A percentile compares a stretch with the other conserved stretches of the same genome.
phyloP scores from a whole-genome alignment of 37 sponge, comb jelly and placozoan genomes.

The Beroe ovata region DNA sequence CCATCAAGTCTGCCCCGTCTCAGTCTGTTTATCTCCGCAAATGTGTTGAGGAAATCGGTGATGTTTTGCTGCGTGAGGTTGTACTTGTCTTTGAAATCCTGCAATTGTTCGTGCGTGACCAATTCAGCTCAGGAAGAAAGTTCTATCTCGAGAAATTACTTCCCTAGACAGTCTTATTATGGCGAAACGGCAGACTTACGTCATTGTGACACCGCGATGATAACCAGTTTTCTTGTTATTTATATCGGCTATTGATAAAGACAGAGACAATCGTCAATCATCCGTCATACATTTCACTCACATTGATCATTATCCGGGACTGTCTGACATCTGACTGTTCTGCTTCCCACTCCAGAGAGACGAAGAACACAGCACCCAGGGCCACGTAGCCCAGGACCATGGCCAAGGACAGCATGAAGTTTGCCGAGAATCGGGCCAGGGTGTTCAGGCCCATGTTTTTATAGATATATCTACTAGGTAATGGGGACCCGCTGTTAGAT shows the following conservation, averaged over 20 bases:
- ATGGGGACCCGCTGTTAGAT: no score
- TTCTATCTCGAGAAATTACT: no score
- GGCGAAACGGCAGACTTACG: no score
- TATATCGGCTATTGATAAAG: no score
- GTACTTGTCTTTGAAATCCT: constrained; percentile 7
- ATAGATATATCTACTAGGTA: no score
- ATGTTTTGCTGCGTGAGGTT: constrained; percentile 6
- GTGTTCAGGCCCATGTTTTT: constrained; percentile 46
- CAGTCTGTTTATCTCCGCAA: neutral
- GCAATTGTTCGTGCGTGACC: no score
- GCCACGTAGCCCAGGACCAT: constrained; percentile 48
- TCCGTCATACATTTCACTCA: no score
- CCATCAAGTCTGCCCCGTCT: neutral
- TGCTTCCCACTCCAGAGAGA: neutral
- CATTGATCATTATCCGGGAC: neutral
- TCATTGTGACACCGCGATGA: no score
- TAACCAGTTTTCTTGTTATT: no score
- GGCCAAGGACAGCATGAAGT: constrained; percentile 31
- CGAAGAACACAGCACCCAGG: constrained; percentile 13
- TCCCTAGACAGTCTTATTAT: no score
- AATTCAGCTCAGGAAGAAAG: no score
- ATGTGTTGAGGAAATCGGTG: constrained; percentile 1
- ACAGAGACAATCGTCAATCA: no score
- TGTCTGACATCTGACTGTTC: neutral
- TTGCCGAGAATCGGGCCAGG: neutral